Evolutionary conservation across 2,797 vertebrate genomes (phyloP).

Genomic region (Manis pentadactyla): DNA sequence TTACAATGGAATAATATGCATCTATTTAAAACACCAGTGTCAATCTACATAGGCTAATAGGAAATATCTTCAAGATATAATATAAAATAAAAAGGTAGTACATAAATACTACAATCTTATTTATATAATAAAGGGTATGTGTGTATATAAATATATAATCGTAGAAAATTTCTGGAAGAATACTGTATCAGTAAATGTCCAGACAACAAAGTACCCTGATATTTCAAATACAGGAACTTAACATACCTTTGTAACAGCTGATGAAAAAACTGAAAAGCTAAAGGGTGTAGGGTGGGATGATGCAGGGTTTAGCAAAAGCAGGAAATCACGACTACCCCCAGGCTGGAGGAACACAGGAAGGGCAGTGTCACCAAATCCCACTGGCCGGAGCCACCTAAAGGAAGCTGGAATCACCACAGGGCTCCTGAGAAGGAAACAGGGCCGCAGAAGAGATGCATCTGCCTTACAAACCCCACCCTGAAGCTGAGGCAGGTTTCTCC

Average conservation of each 20-base stretch:
- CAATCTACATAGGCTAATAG: background rate
- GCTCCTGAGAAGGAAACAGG: background rate
- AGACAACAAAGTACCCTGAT: background rate
- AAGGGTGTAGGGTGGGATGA: background rate
- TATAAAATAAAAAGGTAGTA: background rate
- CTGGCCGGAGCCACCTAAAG: background rate
- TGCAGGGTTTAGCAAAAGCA: background rate
- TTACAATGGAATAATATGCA: background rate
- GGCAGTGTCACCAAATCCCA: background rate
- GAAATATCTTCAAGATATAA: background rate
- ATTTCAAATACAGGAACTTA: background rate
- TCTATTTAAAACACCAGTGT: background rate
- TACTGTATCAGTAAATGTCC: background rate
- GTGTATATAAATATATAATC: background rate
- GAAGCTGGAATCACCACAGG: background rate
- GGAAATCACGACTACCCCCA: background rate
- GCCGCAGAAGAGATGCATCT: background rate
- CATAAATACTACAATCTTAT: background rate
- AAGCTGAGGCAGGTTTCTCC: background rate
- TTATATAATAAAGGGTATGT: background rate
- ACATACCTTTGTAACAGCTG: background rate
- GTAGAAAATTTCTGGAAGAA: background rate
- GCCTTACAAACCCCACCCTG: background rate
- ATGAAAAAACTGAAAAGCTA: background rate
- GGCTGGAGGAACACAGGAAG: background rate